Evolutionary conservation across 2,797 vertebrate species (phyloP).

Genomic region (Nyctibius grandis): DNA sequence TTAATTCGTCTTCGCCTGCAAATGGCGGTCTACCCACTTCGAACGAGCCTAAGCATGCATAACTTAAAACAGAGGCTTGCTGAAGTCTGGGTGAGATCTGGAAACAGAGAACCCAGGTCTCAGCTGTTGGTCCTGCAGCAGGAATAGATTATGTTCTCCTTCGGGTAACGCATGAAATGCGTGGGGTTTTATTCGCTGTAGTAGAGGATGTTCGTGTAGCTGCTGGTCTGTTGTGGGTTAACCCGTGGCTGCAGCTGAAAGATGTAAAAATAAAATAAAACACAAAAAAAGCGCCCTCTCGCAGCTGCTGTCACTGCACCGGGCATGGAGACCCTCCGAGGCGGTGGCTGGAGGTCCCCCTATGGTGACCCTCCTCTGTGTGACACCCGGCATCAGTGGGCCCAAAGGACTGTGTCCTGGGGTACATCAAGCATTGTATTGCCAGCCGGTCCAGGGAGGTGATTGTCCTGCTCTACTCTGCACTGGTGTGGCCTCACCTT

Average conservation of each 20-base stretch:
- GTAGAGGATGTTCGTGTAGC: rapidly evolving
- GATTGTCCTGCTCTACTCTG: no score
- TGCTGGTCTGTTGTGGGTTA: background rate
- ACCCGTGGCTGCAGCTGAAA: background rate
- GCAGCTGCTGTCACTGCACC: background rate
- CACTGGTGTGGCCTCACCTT: no score
- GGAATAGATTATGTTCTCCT: background rate
- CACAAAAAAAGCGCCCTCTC: rapidly evolving
- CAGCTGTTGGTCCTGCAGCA: background rate
- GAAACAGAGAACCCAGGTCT: background rate
- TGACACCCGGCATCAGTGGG: conserved; percentile 70
- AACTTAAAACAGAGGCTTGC: background rate
- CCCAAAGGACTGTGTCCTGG: no score
- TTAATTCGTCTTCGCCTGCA: background rate
- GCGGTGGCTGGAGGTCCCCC: background rate
- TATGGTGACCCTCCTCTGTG: background rate
- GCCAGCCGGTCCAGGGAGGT: no score
- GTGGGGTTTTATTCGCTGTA: background rate
- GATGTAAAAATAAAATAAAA: background rate
- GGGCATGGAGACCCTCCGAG: background rate
- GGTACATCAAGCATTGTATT: no score
- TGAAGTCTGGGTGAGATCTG: background rate
- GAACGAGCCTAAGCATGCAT: background rate
- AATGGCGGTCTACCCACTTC: background rate
- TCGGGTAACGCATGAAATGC: rapidly evolving